phyloP scores from a whole-genome alignment of 2,113 vertebrate genomes.

The Amphiprion percula region DNA sequence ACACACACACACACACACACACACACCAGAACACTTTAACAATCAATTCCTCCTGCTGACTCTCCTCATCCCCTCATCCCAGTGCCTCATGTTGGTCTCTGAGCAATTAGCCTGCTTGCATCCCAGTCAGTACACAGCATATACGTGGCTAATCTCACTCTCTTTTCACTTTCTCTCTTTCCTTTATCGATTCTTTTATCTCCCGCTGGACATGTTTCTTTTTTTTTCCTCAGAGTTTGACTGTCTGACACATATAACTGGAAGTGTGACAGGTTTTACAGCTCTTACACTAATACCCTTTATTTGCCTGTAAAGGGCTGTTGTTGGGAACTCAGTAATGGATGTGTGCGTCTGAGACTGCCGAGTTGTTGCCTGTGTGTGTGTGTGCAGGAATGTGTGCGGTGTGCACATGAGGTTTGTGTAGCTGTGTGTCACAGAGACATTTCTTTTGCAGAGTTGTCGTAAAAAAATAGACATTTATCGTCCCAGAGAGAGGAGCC shows the following conservation, averaged over 20 bases:
- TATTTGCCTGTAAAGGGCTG: conserved; percentile 76
- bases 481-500: conserved; percentile 44
- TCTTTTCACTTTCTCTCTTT: conserved; percentile 56
- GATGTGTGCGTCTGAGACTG: conserved; percentile 57
- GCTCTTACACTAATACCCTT: conserved; percentile 75
- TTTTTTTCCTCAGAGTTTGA: conserved; percentile 55
- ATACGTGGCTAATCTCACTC: conserved; percentile 68
- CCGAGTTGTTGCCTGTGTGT: conserved; percentile 38
- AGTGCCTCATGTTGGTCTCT: conserved; percentile 71
- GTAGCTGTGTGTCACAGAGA: conserved; percentile 32
- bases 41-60: conserved; percentile 68
- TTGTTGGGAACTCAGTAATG: conserved; percentile 67
- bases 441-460: conserved; percentile 51
- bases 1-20: conserved; percentile 9
- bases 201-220: conserved; percentile 52
- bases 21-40: conserved; percentile 49
- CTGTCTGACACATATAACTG: conserved; percentile 68
- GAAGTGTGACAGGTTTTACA: conserved; percentile 78
- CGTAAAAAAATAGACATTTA: conserved; percentile 63
- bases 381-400: conserved; percentile 32
- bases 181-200: conserved; percentile 72
- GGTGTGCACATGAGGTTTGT: conserved; percentile 20
- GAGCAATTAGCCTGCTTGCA: conserved; percentile 79
- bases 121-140: conserved; percentile 67
- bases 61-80: conserved; percentile 55